Conservation (phyloP, 1,140 invertebrate genomes). For the Agrilus planipennis region DNA sequence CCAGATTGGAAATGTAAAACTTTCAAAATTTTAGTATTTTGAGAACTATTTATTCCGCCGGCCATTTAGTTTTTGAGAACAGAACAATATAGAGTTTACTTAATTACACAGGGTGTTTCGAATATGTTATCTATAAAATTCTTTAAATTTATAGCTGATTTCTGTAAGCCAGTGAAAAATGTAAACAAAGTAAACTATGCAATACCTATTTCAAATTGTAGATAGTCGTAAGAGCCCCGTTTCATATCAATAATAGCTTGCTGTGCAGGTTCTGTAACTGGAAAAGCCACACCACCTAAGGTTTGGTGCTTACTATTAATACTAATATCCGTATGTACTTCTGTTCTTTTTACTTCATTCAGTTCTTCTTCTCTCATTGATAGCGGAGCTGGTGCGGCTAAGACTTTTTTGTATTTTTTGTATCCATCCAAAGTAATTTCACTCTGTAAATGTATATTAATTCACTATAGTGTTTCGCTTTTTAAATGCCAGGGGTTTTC, state of each 20-base stretch:
- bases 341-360: constrained; percentile 63
- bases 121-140: too few relatives aligned
- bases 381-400: constrained; percentile 73
- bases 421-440: constrained; percentile 77
- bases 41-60: too few relatives aligned
- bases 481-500: background rate
- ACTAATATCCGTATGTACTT: constrained; percentile 64
- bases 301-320: constrained; percentile 83
- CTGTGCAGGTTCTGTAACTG: constrained; percentile 71
- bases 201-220: constrained; percentile 62
- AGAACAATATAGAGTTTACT: too few relatives aligned
- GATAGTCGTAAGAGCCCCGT: constrained; percentile 55
- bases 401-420: constrained; percentile 61
- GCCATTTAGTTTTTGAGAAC: too few relatives aligned
- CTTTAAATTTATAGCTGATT: too few relatives aligned
- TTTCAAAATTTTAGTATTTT: too few relatives aligned
- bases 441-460: constrained; percentile 40
- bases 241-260: constrained; percentile 57
- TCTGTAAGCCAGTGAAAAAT: background rate
- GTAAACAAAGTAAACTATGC: background rate
- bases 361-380: constrained; percentile 84
- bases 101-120: too few relatives aligned
- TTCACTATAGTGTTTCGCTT: background rate
- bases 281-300: constrained; percentile 83
- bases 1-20: too few relatives aligned